Base-by-base conservation (phyloP, 2,797 vertebrate genomes). In the Mus spretus region DNA sequence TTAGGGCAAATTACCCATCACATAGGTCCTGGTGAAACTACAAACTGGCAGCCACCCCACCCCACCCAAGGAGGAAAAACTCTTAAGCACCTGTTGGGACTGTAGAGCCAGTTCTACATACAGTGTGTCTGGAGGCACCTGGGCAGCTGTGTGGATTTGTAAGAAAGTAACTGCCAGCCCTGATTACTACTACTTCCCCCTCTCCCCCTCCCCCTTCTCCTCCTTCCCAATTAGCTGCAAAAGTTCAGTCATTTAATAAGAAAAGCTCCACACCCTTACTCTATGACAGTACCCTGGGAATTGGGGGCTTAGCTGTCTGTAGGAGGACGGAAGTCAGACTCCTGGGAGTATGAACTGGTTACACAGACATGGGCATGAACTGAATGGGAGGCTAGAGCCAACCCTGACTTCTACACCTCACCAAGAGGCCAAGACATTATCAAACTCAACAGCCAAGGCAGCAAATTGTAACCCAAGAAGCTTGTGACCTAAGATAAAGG, bases 211-310 rank as follows among this genome's bases (percentile, higher is more conserved):
- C 79, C 17, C 2, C 59, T 20, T 2, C 2, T 31, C 57, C 37
- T 83, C 26, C 37, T 84, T 65, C 40, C 26, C 57, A 59, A 70
- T 12, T 93, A 89, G 77, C 67, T 94, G 53, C 84, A 59, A 34
- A 95, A 92, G 28, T 82, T 70, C 24, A 98, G 94, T 89, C 28
- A 0, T 98, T 98, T 97, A 97, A 70, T 97, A 88, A 81, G 89
- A 90, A 95, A 94, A 31, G 10, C 10, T 70, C 78, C 31, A 37
- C 5, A 44, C 31, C 47, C 22, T 63, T 50, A 9, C 59, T 74
- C 40, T 87, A 75, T 34, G 40, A 61, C n/a, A 92, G 59, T 13
- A 81, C 65, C 22, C 10, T 34, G 26, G 93, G 65, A 81, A 61
- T 28, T 80, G 75, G 0, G 5, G 47, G 83, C 82, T 40, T 65